phyloP scores from a whole-genome alignment of 2,888 invertebrate genomes.

The Trypoxylon attenuatum region DNA sequence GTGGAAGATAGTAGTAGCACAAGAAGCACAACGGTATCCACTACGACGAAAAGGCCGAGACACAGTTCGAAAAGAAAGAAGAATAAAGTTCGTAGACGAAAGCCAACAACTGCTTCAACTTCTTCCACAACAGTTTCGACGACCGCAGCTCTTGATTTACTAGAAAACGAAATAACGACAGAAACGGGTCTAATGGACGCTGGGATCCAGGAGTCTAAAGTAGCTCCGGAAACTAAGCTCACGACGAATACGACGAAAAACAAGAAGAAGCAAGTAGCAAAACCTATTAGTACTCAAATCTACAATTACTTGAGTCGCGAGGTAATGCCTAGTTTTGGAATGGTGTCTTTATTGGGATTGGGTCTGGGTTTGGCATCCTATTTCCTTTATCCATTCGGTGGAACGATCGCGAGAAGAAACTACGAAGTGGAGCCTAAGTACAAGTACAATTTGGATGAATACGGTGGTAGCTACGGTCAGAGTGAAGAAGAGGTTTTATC shows the following conservation, averaged over 20 bases:
- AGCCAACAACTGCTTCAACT: constrained; percentile 74
- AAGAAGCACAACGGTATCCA: constrained; percentile 71
- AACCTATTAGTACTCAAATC: constrained; percentile 83
- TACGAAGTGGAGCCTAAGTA: constrained; percentile 78
- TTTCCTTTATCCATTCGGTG: constrained; percentile 84
- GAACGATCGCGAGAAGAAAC: constrained; percentile 79
- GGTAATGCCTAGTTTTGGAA: constrained; percentile 88
- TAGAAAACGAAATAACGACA: constrained; percentile 29
- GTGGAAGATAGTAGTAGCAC: constrained; percentile 74
- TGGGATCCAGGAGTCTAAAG: constrained; percentile 72
- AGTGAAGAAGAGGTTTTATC: constrained; percentile 87
- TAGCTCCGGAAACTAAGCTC: constrained; percentile 68
- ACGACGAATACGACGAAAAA: constrained; percentile 73
- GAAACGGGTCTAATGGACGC: constrained; percentile 42
- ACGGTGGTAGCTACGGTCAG: constrained; percentile 81
- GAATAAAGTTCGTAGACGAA: constrained; percentile 78
- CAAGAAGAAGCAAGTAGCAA: constrained; percentile 76
- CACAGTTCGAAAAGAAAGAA: constrained; percentile 75
- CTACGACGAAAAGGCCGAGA: constrained; percentile 77
- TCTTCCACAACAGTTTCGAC: constrained; percentile 53
- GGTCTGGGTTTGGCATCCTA: constrained; percentile 86
- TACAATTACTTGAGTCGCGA: constrained; percentile 87
- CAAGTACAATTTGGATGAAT: constrained; percentile 82
- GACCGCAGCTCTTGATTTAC: constrained; percentile 39
- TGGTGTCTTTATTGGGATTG: constrained; percentile 83